These are phyloP conservation scores for Nesospiza acunhae DNA, from an alignment of 2,113 vertebrate genomes.

Conservation along the genomic window DNA sequence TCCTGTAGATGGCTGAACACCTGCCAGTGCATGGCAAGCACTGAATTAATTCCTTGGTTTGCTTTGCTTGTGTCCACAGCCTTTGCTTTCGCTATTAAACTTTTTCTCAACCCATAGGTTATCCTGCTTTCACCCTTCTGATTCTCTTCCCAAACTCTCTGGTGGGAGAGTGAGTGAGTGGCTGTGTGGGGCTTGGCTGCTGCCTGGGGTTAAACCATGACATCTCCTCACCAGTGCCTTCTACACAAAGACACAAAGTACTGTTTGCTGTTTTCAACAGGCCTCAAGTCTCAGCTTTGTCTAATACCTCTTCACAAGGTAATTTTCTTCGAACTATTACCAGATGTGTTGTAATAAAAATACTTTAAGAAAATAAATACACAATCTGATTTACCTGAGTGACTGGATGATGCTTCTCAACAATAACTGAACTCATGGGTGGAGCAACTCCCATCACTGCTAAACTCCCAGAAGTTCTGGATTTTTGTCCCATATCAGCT, in stretches of 20 bases:
- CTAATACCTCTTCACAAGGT: neutral
- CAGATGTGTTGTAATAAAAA: neutral
- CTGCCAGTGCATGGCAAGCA: neutral
- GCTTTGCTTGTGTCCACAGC: neutral
- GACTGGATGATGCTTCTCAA: constrained; percentile 93
- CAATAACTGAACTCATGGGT: constrained; percentile 88
- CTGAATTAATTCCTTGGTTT: neutral
- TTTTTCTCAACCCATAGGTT: rapidly evolving
- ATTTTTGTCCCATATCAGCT: constrained; percentile 75
- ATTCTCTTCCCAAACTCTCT: neutral
- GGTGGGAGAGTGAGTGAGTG: no score
- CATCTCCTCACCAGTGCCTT: neutral
- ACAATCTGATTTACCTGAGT: constrained; percentile 81
- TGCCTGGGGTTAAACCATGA: neutral
- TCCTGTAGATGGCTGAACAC: neutral
- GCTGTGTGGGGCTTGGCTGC: neutral
- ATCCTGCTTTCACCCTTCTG: neutral
- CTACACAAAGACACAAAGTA: neutral
- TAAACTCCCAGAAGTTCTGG: constrained; percentile 73
- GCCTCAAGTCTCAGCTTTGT: neutral
- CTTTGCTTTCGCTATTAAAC: neutral
- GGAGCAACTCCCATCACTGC: constrained; percentile 87
- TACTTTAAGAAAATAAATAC: neutral
- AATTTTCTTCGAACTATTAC: neutral
- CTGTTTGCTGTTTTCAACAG: neutral